A percentile compares a stretch with the other conserved stretches of the same genome.
Conservation (phyloP, 2,113 vertebrate species). For the Engystomops pustulosus region DNA sequence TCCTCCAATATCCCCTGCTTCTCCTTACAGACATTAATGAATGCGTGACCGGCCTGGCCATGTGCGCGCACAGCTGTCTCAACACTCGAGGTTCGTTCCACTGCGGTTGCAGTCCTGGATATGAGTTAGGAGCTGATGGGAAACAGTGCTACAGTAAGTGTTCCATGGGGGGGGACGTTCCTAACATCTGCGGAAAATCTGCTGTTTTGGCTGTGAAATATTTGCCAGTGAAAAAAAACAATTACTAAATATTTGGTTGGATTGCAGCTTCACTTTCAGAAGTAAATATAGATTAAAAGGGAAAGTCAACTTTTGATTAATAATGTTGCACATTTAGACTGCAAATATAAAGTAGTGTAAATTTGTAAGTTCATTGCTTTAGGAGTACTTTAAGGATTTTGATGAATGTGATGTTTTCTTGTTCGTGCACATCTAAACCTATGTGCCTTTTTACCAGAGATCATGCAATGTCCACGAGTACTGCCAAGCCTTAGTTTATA, state of each 20-base stretch:
- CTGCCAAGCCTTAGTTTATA: too few species aligned
- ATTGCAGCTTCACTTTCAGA: conserved; percentile 9
- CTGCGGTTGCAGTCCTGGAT: conserved; percentile 84
- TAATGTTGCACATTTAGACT: background rate
- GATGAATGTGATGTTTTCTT: background rate
- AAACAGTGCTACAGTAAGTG: conserved; percentile 92
- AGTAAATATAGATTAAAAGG: conserved; percentile 14
- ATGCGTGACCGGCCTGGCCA: conserved; percentile 73
- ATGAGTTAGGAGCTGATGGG: conserved; percentile 87
- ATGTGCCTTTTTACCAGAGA: too few species aligned
- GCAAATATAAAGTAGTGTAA: background rate
- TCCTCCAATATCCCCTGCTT: background rate
- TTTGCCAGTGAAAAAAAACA: conserved; percentile 37
- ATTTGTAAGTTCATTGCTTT: background rate
- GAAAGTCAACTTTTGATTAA: background rate
- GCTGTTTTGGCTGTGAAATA: conserved; percentile 22
- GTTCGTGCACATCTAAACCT: background rate
- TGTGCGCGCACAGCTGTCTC: conserved; percentile 86
- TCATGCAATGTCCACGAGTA: too few species aligned
- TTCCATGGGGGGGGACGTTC: accelerated
- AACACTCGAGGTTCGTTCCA: conserved; percentile 88
- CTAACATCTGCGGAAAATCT: conserved; percentile 43
- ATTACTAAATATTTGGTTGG: background rate
- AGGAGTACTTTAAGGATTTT: background rate
- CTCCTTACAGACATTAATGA: conserved; percentile 85